Evolutionary conservation across 2,888 invertebrate species (phyloP), one percentile per base, ranked within the genome.

Genomic region (Stegophylla sp.): DNA sequence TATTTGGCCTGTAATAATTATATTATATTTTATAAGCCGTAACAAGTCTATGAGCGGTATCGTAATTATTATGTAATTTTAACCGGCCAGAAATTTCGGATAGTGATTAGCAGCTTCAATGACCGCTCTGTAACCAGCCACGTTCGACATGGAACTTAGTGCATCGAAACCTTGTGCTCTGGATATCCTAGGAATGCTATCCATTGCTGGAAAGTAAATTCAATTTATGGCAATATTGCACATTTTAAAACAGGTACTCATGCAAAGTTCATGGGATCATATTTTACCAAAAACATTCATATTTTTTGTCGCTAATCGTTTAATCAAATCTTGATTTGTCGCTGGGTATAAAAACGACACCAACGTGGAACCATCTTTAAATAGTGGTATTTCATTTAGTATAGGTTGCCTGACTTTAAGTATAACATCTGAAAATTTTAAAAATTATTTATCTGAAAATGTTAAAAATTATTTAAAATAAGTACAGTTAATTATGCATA

Each of bases 111-210:
- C 93, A 12, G 95, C 95, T 87, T 95, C 95, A 43, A 96, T 90
- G 17, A 96, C 95, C 1, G 95, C 94, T 72, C 95, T 90, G 87
- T 96, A 96, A 5, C 95, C 94, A 41, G 94, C 90, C 83, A 96
- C 93, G 86, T 96, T 96, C 0, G 95, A 94, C 96, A 96, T 96
- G 0, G 95, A 95, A 86, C 94, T 94, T 3, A 96, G 89, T 0
- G 93, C 95, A 86, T 96, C 95, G 87, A 94, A 96, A 0, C 94
- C 94, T 87, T 96, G 95, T 26, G 96, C 96, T 83, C 95, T 89
- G 83, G 93, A 92, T 84, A 96, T 95, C 73, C 96, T 89, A 0
- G 95, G 96, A 84, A 96, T 90, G 86, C 93, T 94, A 86, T 96
- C 96, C 95, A 96, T 95, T 13, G 92, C 92, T 92, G 85, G 48